Evolutionary conservation across 2,888 invertebrate genomes (phyloP).

Genomic region (Azorinus chamasolen): DNA sequence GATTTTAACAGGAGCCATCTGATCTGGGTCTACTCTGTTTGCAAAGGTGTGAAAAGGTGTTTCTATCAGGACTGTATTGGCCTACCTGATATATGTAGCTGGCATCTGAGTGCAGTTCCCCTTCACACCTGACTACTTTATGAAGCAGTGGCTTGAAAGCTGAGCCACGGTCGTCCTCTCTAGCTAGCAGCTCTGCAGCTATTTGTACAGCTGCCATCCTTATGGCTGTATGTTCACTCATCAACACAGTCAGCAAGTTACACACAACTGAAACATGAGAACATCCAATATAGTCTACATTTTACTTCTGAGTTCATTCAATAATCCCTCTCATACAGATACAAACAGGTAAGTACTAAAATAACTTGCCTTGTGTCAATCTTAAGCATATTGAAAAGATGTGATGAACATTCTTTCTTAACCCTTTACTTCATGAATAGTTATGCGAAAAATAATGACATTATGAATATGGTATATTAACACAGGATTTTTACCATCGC

Average conservation of each 20-base stretch:
- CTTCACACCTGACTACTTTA: conserved; percentile 68
- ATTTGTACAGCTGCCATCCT: conserved; percentile 83
- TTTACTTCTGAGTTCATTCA: background rate
- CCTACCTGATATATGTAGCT: conserved; percentile 71
- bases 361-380: no score
- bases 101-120: conserved; percentile 77
- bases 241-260: conserved; percentile 12
- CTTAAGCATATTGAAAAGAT: no score
- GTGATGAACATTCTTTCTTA: no score
- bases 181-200: conserved; percentile 4
- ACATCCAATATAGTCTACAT: background rate
- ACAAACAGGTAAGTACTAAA: no score
- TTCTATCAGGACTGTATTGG: background rate
- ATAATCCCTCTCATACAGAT: no score
- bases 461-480: no score
- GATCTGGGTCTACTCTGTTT: no score
- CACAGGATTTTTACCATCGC: no score
- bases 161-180: conserved; percentile 1
- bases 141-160: conserved; percentile 61
- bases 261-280: conserved; percentile 16
- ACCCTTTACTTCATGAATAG: no score
- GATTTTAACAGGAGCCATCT: no score
- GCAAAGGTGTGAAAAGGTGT: background rate
- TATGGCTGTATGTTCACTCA: conserved; percentile 88
- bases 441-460: no score